Evolutionary conservation across 1,140 invertebrate genomes (phyloP).

Genomic region (Scaptomyza graminum): DNA sequence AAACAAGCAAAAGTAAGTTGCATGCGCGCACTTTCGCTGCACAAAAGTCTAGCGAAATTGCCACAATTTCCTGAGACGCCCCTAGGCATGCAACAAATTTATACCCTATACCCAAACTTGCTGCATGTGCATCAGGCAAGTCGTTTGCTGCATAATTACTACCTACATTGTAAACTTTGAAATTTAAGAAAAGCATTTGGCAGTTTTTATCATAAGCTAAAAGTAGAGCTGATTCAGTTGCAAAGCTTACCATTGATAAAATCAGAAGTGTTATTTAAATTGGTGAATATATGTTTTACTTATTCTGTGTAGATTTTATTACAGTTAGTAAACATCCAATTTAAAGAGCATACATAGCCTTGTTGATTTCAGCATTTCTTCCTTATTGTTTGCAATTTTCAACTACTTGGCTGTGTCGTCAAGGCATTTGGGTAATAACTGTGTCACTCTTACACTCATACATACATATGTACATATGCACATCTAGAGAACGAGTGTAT

Average conservation of each 20-base stretch:
- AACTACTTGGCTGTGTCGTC: slow-evolving; percentile 61
- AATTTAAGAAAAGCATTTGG: too few relatives aligned
- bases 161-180: too few relatives aligned
- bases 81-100: slow-evolving; percentile 55
- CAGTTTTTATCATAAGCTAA: too few relatives aligned
- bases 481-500: background rate
- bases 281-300: too few relatives aligned
- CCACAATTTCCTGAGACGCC: slow-evolving; percentile 70
- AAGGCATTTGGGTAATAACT: slow-evolving; percentile 70
- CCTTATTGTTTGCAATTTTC: slow-evolving; percentile 45
- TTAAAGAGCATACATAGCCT: slow-evolving; percentile 15
- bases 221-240: too few relatives aligned
- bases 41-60: slow-evolving; percentile 62
- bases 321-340: too few relatives aligned
- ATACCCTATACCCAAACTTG: slow-evolving; percentile 17
- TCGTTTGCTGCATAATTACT: background rate
- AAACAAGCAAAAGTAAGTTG: slow-evolving; percentile 78
- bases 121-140: background rate
- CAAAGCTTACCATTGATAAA: too few relatives aligned
- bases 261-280: too few relatives aligned
- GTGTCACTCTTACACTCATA: slow-evolving; percentile 43
- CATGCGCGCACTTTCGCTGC: slow-evolving; percentile 61
- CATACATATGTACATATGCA: slow-evolving; percentile 4
- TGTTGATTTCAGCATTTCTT: background rate
- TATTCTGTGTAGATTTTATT: too few relatives aligned